phyloP scores from a whole-genome alignment of 1,140 invertebrate species.

The Papilio glaucus region DNA sequence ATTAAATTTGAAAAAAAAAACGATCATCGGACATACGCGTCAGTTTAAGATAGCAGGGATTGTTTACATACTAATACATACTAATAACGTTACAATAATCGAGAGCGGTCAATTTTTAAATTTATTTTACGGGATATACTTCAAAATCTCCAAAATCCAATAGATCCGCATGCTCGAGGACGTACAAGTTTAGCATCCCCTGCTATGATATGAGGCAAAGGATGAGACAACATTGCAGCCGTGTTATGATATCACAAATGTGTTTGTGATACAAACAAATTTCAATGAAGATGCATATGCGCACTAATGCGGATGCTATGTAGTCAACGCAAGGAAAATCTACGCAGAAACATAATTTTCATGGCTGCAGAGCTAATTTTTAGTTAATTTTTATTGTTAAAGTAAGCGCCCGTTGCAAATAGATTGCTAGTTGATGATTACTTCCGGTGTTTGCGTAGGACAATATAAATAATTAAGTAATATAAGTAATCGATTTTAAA shows the following conservation, averaged over 20 bases:
- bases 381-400: constrained; percentile 9
- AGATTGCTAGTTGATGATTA: constrained; percentile 10
- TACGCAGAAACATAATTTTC: constrained; percentile 1
- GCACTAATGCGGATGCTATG: constrained; percentile 18
- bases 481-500: constrained; percentile 23
- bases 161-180: too few species aligned
- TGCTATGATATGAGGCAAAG: too few species aligned
- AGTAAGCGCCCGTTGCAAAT: constrained; percentile 1
- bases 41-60: too few species aligned
- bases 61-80: too few species aligned
- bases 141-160: too few species aligned
- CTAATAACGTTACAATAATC: too few species aligned
- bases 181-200: too few species aligned
- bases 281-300: constrained; percentile 4
- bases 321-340: neutral
- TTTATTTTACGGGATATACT: too few species aligned
- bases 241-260: neutral
- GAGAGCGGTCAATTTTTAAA: too few species aligned
- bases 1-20: too few species aligned
- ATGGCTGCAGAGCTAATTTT: constrained; percentile 7
- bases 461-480: constrained; percentile 20
- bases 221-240: neutral
- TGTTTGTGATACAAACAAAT: neutral
- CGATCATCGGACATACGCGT: too few species aligned
- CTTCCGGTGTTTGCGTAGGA: neutral